Evolutionary conservation across 2,888 invertebrate species (phyloP), one percentile per base, ranked within the genome.

Genomic region (Phortica magna): DNA sequence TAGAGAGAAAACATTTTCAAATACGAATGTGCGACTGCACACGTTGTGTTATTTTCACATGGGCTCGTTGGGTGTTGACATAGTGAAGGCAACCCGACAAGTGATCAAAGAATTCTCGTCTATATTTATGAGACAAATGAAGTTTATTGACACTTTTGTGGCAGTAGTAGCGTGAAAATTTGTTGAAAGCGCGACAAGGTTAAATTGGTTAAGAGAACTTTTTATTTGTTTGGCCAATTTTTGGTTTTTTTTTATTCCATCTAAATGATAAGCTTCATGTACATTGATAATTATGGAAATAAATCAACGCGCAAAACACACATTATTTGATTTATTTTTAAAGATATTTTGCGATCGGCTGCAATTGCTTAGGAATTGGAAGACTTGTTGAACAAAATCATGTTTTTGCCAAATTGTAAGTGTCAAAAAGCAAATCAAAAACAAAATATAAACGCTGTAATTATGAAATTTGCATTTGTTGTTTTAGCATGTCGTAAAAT

Each of bases 81-180:
- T 39, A 41, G n/a, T 65, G 42, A 14, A 41, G 39, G 43, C 17
- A 53, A n/a, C 10, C 10, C 17, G 7, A 14, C 41, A 53, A 53
- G 22, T 53, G 70, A 70, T 70, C 41, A 19, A 22, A 71, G 70
- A 71, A 55, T 71, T 71, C 31, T 22, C 31, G 22, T 14, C 31
- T 22, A 10, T 17, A 71, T 71, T 71, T 71, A 55, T 55, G 19
- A 55, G 31, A 9, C 1, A 10, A 22, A 22, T n/a, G 65, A 42
- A 65, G 73, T 71, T 61, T 74, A 77, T 61, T 78, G 73, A 76
- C 74, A 75, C 79, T 76, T 77, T 74, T 79, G 78, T 76, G 78
- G 75, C 19, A 9, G 7, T 9, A 19, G 48, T 48, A 19, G 0
- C 6, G 12, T 9, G 17, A 70, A 53, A 53, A 53, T 31, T 55